Percentiles rank a stretch among this genome's conserved stretches.
These are phyloP conservation scores for Crypturellus undulatus DNA, from an alignment of 2,113 vertebrate species.

Conservation along the genomic window DNA sequence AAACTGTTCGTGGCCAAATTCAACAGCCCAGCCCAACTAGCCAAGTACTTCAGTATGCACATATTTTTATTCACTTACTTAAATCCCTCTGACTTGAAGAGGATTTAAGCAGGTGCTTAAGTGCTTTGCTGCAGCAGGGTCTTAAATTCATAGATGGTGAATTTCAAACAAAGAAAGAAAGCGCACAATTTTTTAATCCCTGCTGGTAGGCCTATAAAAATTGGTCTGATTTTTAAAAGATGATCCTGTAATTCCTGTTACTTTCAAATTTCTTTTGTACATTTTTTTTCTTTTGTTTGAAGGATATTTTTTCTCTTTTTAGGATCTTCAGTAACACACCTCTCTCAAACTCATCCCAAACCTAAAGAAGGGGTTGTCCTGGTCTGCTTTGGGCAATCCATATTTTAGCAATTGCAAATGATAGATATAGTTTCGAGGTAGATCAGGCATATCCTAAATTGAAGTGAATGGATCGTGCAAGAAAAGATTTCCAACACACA, in stretches of 20 bases:
- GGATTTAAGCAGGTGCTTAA: conserved; percentile 44
- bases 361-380: neutral
- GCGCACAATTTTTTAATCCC: neutral
- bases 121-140: conserved; percentile 13
- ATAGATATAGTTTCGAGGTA: neutral
- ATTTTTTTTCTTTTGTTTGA: neutral
- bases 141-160: conserved; percentile 12
- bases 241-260: neutral
- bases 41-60: conserved; percentile 29
- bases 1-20: conserved; percentile 43
- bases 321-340: neutral
- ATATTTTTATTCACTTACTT: conserved; percentile 33
- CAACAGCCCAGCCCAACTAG: conserved; percentile 24
- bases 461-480: neutral
- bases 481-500: neutral
- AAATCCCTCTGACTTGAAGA: conserved; percentile 30
- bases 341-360: neutral
- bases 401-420: neutral
- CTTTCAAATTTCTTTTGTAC: neutral
- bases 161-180: neutral
- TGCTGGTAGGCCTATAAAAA: conserved; percentile 1
- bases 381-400: neutral
- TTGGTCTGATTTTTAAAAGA: neutral
- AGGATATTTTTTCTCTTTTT: neutral
- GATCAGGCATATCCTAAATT: neutral